Evolutionary conservation across 2,797 vertebrate species (phyloP), one percentile per base, ranked within the genome.

Genomic region (Arrhamphus sclerolepis): DNA sequence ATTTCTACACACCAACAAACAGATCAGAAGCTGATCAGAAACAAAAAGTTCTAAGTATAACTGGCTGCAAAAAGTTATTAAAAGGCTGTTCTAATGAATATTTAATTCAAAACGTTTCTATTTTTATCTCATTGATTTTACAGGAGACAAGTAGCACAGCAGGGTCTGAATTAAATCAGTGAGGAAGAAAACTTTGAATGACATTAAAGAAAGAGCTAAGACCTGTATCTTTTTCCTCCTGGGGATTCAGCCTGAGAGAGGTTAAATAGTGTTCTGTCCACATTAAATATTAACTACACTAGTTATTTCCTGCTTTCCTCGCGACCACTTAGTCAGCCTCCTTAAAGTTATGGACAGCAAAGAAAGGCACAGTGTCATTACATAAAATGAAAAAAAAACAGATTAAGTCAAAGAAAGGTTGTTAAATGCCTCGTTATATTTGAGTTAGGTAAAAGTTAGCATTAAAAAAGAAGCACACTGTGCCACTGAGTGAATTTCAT

Each of bases 261-360:
- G 62, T 76, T 72, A 81, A 79, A 87, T 16, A 61, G 72, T 73
- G 71, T 68, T 77, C 58, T 44, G 44, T 47, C 40, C 46, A 47
- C 17, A 79, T 89, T 66, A 86, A 89, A 87, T 85, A 87, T 89
- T 85, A 77, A 90, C 56, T 6, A 18, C 42, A 53, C 85, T 80
- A 77, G 70, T 78, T 74, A 79, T 68, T 49, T 69, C 82, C 63
- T n/a, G 47, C 24, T n/a, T 67, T 39, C 66, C 68, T 79, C 55
- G 41, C 47, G 49, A 64, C n/a, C n/a, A n/a, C n/a, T n/a, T n/a
- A n/a, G 18, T 41, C 43, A 31, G 10, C 22, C 44, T 56, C 22
- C 2, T 10, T 13, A 56, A 26, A 48, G 38, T 31, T 66, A 62
- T 14, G 18, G 47, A 55, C 22, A 22, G 43, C 47, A 56, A 51